These are phyloP conservation scores for Mellivora capensis DNA, from an alignment of 2,113 vertebrate genomes.

Conservation along the genomic window DNA sequence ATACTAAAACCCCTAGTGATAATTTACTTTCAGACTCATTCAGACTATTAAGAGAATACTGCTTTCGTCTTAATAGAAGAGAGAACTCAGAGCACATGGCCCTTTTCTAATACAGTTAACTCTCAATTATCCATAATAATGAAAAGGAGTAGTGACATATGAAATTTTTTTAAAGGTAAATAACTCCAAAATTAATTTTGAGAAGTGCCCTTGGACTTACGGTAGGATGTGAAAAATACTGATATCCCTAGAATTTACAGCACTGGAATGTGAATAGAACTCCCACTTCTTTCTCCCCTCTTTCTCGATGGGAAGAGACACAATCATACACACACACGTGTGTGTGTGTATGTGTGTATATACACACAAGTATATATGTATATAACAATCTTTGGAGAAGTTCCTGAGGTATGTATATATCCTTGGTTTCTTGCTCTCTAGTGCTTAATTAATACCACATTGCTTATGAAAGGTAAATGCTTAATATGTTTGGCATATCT, in stretches of 20 bases:
- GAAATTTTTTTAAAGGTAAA: neutral
- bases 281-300: neutral
- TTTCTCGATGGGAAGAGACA: neutral
- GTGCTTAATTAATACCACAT: neutral
- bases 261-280: neutral
- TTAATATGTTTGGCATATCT: neutral
- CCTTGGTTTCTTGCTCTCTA: neutral
- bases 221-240: neutral
- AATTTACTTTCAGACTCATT: neutral
- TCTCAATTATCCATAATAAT: neutral
- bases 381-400: neutral
- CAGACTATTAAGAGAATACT: neutral
- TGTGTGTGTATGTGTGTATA: too few relatives aligned
- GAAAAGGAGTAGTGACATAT: neutral
- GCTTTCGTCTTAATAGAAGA: neutral
- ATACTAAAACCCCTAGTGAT: neutral
- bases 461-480: neutral
- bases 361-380: neutral
- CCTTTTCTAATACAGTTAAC: neutral
- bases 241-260: neutral
- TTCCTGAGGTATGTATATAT: neutral
- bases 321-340: neutral
- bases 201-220: neutral
- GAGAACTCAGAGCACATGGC: neutral
- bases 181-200: neutral